These are phyloP conservation scores for Calliphora vicina DNA, from an alignment of 1,140 invertebrate genomes.

Conservation along the genomic window DNA sequence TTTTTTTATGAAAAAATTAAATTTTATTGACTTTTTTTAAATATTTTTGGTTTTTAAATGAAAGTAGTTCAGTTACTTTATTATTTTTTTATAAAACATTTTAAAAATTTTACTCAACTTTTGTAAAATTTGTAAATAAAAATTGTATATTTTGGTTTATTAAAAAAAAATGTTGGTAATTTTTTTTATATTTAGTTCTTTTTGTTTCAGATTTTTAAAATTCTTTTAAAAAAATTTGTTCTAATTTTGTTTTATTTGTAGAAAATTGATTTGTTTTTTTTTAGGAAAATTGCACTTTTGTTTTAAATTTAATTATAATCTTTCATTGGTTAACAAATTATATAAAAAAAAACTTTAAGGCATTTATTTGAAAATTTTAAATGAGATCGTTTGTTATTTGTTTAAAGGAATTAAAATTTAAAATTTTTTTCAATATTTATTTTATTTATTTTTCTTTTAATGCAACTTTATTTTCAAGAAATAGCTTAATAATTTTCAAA, in stretches of 20 bases:
- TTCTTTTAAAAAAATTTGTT: neutral
- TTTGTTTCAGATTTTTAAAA: neutral
- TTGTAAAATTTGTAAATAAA: neutral
- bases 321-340: neutral
- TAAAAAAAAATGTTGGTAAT: neutral
- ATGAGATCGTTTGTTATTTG: constrained; percentile 22
- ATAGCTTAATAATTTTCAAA: neutral
- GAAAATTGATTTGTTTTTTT: neutral
- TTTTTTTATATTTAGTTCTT: neutral
- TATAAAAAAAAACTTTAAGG: constrained; percentile 30
- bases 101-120: neutral
- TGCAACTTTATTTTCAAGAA: neutral
- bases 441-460: no score
- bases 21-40: neutral
- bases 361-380: neutral
- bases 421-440: neutral
- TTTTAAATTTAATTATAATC: neutral
- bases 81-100: neutral
- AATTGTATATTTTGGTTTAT: neutral
- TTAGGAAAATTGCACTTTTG: constrained; percentile 10
- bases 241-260: neutral
- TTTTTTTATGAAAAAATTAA: neutral
- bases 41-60: neutral
- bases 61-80: no score
- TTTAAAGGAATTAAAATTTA: neutral